Evolutionary conservation across 2,797 vertebrate species (phyloP).

Genomic region (Cynopterus sphinx): DNA sequence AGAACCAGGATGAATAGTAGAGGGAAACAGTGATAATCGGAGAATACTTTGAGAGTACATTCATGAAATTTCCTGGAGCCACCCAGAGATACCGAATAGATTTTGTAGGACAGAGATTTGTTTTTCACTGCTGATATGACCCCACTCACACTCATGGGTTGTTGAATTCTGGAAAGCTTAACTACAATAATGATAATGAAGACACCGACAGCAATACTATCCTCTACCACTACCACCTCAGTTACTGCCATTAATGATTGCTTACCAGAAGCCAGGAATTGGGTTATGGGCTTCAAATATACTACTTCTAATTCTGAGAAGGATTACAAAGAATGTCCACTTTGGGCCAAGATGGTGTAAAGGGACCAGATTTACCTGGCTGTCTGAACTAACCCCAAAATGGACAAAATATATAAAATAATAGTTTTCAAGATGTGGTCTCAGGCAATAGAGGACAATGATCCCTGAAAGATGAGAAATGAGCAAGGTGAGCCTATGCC

Average conservation of each 20-base stretch:
- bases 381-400: background rate
- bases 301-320: background rate
- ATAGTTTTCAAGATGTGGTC: background rate
- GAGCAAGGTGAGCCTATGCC: background rate
- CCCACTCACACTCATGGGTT: background rate
- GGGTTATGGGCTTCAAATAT: background rate
- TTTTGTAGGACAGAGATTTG: background rate
- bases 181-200: background rate
- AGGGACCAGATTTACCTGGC: background rate
- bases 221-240: background rate
- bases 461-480: background rate
- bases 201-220: background rate
- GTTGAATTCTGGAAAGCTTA: background rate
- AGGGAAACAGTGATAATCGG: background rate
- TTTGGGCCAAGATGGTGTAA: background rate
- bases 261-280: background rate
- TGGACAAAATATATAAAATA: background rate
- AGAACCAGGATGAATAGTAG: background rate
- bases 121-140: background rate
- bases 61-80: background rate
- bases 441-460: background rate
- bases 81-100: background rate
- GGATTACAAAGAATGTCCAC: background rate
- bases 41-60: background rate
- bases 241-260: background rate